Evolutionary conservation across 2,888 invertebrate genomes (phyloP), one percentile per base, ranked within the genome.

Genomic region (Chrysolina americana): DNA sequence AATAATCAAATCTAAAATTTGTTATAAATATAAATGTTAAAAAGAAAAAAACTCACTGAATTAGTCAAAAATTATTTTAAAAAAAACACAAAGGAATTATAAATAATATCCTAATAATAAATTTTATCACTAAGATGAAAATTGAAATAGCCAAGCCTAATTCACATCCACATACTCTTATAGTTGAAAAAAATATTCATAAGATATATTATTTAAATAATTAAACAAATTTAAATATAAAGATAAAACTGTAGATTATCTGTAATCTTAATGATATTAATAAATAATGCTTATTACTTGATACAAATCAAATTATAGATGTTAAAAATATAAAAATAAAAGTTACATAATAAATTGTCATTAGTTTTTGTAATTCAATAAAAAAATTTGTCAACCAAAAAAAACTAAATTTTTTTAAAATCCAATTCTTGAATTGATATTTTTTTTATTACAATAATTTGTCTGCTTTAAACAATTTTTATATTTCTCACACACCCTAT

Each of bases 111-210:
- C 88, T 85, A 72, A 90, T 81, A 82, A 90, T 84, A 88, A 90
- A 88, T 87, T 89, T 91, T 91, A 92, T 89, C 91, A 92, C 89
- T 89, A 88, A 88, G 89, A 86, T 89, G 86, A 90, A 89, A 81
- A 92, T 89, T 87, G 93, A 89, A 90, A 93, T 89, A 10, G 91
- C 90, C 82, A 93, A 82, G 0, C 92, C 92, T 87, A 93, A 90
- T 80, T 90, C 90, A 0, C 92, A 91, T 36, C 93, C 93, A 91
- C 92, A 92, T 68, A 92, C 92, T 75, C 89, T 89, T 89, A 92
- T 90, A 72, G 89, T 89, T 86, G 92, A 89, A 91, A 91, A 92
- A 85, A 47, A 47, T 15, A n/a, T 13, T 47, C 15, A 47, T 15
- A 4, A 4, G n/a, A 1, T 15, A 47, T 15, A 47, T 47, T 15